Evolutionary conservation across 2,888 invertebrate species (phyloP).

Genomic region (Tubulanus polymorphus): DNA sequence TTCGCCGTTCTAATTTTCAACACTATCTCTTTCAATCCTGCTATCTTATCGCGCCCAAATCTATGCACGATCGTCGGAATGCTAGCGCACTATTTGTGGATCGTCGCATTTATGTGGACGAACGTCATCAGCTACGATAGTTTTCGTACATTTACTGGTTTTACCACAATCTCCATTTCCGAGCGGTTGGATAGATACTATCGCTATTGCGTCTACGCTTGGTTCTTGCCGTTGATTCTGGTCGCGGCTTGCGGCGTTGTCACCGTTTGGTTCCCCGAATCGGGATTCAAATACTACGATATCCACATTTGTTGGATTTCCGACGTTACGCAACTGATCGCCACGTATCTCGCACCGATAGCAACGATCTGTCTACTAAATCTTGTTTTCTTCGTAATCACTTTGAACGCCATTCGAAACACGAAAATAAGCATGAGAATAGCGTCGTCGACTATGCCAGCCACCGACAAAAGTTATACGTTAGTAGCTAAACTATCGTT

Average conservation of each 20-base stretch:
- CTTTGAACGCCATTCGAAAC: background rate
- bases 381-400: background rate
- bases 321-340: background rate
- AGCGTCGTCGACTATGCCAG: background rate
- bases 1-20: background rate
- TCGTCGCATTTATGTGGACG: background rate
- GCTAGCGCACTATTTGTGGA: background rate
- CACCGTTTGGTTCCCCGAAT: background rate
- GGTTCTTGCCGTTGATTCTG: background rate
- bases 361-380: background rate
- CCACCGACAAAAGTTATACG: background rate
- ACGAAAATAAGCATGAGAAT: background rate
- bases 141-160: background rate
- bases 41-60: background rate
- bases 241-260: background rate
- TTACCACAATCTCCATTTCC: background rate
- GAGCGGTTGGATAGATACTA: no score
- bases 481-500: background rate
- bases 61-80: background rate
- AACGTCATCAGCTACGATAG: background rate
- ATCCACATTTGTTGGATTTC: background rate
- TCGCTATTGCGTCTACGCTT: background rate
- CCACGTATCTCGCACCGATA: background rate
- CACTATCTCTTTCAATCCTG: background rate
- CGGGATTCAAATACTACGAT: background rate